These are phyloP conservation scores for Loris lydekkerianus DNA, from an alignment of 2,797 vertebrate genomes.

Conservation along the genomic window DNA sequence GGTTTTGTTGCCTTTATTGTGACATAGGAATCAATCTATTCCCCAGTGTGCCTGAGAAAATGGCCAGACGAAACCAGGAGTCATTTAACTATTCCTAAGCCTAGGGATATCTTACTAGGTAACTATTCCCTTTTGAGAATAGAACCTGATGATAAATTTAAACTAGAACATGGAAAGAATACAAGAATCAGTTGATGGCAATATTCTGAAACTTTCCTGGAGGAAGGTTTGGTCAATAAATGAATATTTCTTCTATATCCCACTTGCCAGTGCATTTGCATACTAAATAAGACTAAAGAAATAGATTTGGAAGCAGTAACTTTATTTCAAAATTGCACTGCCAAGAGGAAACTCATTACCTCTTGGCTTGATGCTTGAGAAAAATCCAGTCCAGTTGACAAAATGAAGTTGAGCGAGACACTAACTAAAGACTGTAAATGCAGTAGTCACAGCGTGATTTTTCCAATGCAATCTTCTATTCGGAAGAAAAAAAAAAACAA, in stretches of 20 bases:
- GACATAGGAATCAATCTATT: not conserved
- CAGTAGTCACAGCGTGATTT: not conserved
- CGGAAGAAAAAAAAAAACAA: not conserved
- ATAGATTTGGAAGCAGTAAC: conserved; percentile 60
- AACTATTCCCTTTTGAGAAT: not conserved
- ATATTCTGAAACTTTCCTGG: conserved; percentile 1
- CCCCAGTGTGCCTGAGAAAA: not conserved
- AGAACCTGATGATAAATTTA: not conserved
- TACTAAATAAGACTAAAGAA: conserved; percentile 40
- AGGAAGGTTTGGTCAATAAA: not conserved
- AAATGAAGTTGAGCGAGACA: conserved; percentile 63
- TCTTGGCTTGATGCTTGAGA: conserved; percentile 39
- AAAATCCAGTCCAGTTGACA: conserved; percentile 66
- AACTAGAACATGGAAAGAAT: not conserved
- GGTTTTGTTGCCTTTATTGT: not conserved
- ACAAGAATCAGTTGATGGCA: not conserved
- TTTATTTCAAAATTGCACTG: conserved; percentile 56
- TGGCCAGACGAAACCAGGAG: not conserved
- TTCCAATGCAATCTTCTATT: not conserved
- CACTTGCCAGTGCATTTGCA: not conserved
- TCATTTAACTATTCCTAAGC: conserved; percentile 11
- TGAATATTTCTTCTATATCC: not conserved
- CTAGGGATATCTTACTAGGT: not conserved
- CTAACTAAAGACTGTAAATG: conserved; percentile 66
- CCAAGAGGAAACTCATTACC: conserved; percentile 69